Conservation (phyloP, 2,113 vertebrate genomes). For the Ardeotis arabs region DNA sequence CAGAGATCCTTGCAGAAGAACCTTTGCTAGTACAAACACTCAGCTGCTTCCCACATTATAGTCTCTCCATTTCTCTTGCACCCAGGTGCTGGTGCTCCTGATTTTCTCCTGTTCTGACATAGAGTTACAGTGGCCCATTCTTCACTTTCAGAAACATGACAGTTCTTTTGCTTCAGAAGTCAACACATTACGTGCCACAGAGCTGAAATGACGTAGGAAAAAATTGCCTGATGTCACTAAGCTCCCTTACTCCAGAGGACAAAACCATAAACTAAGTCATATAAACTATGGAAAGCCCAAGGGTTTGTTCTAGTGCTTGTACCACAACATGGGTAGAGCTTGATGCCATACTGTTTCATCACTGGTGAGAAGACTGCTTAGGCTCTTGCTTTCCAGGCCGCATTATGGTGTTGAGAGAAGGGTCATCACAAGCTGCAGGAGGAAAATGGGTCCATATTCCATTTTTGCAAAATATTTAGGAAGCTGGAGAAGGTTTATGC, state of each 20-base stretch:
- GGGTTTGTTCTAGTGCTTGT: neutral
- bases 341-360: neutral
- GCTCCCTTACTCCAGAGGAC: neutral
- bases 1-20: neutral
- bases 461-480: neutral
- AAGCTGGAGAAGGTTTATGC: neutral
- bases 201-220: neutral
- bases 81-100: neutral
- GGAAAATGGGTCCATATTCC: neutral
- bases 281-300: neutral
- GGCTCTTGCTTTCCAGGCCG: neutral
- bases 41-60: neutral
- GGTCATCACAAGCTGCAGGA: neutral
- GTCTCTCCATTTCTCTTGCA: neutral
- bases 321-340: fast-evolving
- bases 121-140: neutral
- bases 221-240: neutral
- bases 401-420: neutral
- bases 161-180: neutral
- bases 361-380: neutral
- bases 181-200: neutral
- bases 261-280: neutral
- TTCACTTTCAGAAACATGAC: neutral
- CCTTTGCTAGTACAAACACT: neutral
- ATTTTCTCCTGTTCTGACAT: neutral